Conservation (phyloP, 2,888 invertebrate genomes). For the Lottia gigantea region DNA sequence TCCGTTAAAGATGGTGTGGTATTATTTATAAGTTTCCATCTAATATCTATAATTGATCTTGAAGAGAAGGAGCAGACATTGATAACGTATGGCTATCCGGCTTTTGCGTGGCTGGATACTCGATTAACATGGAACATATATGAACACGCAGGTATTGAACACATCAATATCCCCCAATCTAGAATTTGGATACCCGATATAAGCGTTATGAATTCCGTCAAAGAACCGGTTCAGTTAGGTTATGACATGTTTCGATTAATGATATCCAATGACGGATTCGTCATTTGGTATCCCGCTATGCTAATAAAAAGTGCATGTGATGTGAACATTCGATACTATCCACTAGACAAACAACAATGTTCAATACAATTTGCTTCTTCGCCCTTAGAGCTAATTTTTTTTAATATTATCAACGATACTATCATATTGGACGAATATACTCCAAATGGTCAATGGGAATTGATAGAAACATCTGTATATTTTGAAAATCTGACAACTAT, state of each 20-base stretch:
- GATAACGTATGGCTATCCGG: background rate
- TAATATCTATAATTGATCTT: background rate
- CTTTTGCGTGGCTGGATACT: background rate
- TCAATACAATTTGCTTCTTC: background rate
- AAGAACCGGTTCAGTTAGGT: background rate
- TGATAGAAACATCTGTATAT: background rate
- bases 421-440: background rate
- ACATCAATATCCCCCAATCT: background rate
- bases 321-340: background rate
- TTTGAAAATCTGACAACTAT: background rate
- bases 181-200: background rate
- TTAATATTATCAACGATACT: background rate
- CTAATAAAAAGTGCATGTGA: background rate
- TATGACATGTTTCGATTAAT: background rate
- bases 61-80: background rate
- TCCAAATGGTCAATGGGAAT: slow-evolving; percentile 5
- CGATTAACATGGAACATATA: background rate
- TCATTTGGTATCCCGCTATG: background rate
- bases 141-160: background rate
- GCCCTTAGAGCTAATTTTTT: background rate
- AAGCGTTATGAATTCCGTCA: background rate
- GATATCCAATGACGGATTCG: background rate
- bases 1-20: background rate
- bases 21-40: background rate
- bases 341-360: background rate